Conservation (phyloP, 2,797 vertebrate species). For the Mus caroli region DNA sequence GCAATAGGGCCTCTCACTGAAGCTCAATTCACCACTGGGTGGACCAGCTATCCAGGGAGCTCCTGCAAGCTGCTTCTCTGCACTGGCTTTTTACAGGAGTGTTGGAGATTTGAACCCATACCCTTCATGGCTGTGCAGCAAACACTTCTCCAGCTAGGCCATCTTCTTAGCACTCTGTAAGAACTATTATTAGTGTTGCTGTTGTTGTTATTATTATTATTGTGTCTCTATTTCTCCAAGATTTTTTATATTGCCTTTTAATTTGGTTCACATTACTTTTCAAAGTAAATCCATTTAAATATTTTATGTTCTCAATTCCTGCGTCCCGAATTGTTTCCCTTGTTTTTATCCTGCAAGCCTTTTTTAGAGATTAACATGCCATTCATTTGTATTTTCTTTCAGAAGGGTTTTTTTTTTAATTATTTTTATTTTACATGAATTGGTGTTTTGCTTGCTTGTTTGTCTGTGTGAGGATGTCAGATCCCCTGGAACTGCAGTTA, state of each 20-base stretch:
- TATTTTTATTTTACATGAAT: not conserved
- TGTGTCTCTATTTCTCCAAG: slow-evolving; percentile 8
- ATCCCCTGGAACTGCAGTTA: not conserved
- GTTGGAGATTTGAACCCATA: not conserved
- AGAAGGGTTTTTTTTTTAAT: not conserved
- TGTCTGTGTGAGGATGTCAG: not conserved
- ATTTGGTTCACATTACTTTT: slow-evolving; percentile 33
- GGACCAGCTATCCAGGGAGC: not conserved
- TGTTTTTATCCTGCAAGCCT: not conserved
- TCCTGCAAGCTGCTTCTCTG: not conserved
- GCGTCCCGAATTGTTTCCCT: not conserved
- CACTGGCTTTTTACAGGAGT: not conserved
- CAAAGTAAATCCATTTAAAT: slow-evolving; percentile 38
- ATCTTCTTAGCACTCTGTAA: not conserved
- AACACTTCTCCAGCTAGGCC: not conserved
- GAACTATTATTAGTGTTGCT: not conserved
- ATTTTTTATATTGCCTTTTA: slow-evolving; percentile 33
- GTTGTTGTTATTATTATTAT: too few relatives aligned
- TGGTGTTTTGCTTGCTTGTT: not conserved
- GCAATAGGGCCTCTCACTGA: not conserved
- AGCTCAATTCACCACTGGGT: not conserved
- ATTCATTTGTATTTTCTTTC: not conserved
- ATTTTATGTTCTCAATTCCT: slow-evolving; percentile 8
- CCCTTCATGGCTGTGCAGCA: not conserved
- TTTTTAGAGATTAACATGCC: slow-evolving; percentile 24